Evolutionary conservation across 2,888 invertebrate species (phyloP).

Genomic region (Xestia sexstrigata): DNA sequence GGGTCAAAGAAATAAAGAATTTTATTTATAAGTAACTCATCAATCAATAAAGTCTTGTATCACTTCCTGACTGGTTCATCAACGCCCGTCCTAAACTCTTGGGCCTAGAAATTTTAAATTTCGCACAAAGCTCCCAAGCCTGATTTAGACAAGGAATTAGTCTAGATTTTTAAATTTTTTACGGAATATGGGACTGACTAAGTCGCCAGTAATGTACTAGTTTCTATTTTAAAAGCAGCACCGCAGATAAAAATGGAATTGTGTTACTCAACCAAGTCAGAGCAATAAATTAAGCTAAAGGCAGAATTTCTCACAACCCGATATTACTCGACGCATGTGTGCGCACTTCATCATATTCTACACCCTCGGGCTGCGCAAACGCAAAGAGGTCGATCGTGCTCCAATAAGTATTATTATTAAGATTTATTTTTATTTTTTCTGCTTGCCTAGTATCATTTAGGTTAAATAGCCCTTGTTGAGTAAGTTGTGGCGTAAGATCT

Average conservation of each 20-base stretch:
- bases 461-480: slow-evolving; percentile 63
- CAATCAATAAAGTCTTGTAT: background rate
- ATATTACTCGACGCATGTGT: slow-evolving; percentile 58
- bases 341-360: slow-evolving; percentile 64
- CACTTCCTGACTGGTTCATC: background rate
- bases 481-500: slow-evolving; percentile 44
- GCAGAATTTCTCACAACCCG: slow-evolving; percentile 60
- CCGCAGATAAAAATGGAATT: no score
- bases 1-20: background rate
- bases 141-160: background rate
- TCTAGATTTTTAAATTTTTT: no score
- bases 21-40: background rate
- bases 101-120: background rate
- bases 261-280: slow-evolving; percentile 40
- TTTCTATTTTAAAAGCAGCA: no score
- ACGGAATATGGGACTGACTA: no score
- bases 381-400: slow-evolving; percentile 65
- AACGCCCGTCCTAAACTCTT: background rate
- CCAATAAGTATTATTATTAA: slow-evolving; percentile 63
- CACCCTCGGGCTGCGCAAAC: slow-evolving; percentile 61
- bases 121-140: background rate
- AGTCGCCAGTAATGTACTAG: no score
- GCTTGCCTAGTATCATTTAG: slow-evolving; percentile 50
- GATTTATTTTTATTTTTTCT: slow-evolving; percentile 62
- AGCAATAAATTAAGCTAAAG: slow-evolving; percentile 58